Evolutionary conservation across 2,888 invertebrate species (phyloP).

Genomic region (Ypsolopha scabrella): DNA sequence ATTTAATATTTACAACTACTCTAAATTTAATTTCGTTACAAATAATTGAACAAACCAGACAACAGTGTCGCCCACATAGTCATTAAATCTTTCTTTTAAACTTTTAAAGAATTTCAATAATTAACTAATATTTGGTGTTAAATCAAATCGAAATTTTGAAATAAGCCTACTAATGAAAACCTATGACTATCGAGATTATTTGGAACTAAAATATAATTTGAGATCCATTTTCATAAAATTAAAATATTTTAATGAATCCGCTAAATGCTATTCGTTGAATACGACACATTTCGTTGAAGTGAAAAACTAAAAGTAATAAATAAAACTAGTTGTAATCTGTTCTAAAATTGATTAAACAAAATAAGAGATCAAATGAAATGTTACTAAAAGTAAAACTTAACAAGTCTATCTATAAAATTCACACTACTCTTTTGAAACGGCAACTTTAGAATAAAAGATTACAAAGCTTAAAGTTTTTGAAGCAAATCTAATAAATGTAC

Average conservation of each 20-base stretch:
- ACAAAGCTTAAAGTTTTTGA: no score
- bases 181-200: slow-evolving; percentile 60
- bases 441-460: no score
- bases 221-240: slow-evolving; percentile 45
- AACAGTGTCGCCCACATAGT: slow-evolving; percentile 11
- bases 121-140: slow-evolving; percentile 65
- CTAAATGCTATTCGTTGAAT: slow-evolving; percentile 20
- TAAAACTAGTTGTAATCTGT: slow-evolving; percentile 47
- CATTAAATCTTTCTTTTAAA: slow-evolving; percentile 15
- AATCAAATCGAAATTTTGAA: slow-evolving; percentile 31
- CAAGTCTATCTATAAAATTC: slow-evolving; percentile 19
- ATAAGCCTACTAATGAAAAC: slow-evolving; percentile 29
- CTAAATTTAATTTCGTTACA: slow-evolving; percentile 22
- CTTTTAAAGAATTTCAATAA: slow-evolving; percentile 11
- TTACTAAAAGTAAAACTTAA: slow-evolving; percentile 57
- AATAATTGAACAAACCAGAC: slow-evolving; percentile 19
- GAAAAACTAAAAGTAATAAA: slow-evolving; percentile 24
- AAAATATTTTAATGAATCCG: slow-evolving; percentile 20
- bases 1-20: slow-evolving; percentile 28
- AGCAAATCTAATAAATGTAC: no score
- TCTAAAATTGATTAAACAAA: slow-evolving; percentile 53
- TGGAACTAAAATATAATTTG: slow-evolving; percentile 61
- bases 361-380: slow-evolving; percentile 64
- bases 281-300: neutral
- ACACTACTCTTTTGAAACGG: neutral